phyloP scores from a whole-genome alignment of 2,888 invertebrate species.

The Napeogenes inachia region DNA sequence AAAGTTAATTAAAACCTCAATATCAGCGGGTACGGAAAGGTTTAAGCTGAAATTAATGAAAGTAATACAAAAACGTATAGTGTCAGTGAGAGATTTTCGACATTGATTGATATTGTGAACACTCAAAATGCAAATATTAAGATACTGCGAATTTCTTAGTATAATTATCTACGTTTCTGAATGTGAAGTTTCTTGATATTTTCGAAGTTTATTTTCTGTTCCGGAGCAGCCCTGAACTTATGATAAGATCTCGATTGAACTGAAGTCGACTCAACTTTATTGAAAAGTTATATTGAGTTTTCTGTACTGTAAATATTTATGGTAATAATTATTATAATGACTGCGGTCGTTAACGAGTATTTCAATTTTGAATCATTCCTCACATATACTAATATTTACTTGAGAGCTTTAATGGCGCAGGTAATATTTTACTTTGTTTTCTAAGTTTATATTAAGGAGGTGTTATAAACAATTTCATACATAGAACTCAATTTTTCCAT shows the following conservation, averaged over 20 bases:
- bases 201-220: conserved; percentile 1
- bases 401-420: no score
- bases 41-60: no score
- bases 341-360: neutral
- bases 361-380: neutral
- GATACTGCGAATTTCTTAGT: neutral
- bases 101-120: no score
- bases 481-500: no score
- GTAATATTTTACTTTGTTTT: no score
- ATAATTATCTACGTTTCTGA: neutral
- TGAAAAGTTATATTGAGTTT: conserved; percentile 6
- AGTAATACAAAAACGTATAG: no score
- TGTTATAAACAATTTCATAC: no score
- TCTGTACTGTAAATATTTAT: conserved; percentile 3
- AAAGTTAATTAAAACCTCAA: conserved; percentile 24
- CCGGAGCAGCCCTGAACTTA: neutral
- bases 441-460: no score
- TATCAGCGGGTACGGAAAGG: neutral
- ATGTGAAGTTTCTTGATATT: neutral
- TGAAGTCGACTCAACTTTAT: neutral
- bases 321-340: neutral
- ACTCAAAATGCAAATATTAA: no score
- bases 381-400: neutral
- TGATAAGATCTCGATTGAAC: neutral
- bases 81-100: no score